phyloP scores from a whole-genome alignment of 92 coral and sea anemone species.

The Epizoanthus ramosus region DNA sequence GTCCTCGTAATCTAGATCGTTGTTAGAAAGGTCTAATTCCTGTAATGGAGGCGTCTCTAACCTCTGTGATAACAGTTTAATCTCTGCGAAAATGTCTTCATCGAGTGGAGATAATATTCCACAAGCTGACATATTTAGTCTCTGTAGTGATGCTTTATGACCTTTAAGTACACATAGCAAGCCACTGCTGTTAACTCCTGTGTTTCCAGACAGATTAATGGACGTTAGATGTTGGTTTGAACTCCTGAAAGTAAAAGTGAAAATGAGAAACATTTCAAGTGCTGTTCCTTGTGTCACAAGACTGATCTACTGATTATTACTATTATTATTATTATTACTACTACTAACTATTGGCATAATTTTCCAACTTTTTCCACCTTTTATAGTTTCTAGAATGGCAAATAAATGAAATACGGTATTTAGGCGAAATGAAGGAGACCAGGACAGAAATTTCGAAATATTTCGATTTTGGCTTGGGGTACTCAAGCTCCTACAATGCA shows the following conservation, averaged over 20 bases:
- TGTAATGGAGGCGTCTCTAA: constrained; percentile 12
- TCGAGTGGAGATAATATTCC: constrained; percentile 73
- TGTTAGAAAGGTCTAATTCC: constrained; percentile 57
- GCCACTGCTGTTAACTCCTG: constrained; percentile 33
- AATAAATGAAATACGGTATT: too few relatives aligned
- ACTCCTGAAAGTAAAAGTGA: constrained; percentile 1
- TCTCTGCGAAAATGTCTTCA: constrained; percentile 26
- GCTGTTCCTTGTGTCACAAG: too few relatives aligned
- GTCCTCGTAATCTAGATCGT: constrained; percentile 1
- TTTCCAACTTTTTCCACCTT: too few relatives aligned
- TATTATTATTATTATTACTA: too few relatives aligned
- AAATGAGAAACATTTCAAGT: too few relatives aligned
- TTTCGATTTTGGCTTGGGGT: too few relatives aligned
- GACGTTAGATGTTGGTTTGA: constrained; percentile 40
- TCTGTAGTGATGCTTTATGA: constrained; percentile 46
- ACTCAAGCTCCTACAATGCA: too few relatives aligned
- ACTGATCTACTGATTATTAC: too few relatives aligned
- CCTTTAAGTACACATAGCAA: constrained; percentile 43
- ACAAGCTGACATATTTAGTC: constrained; percentile 77
- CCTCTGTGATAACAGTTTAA: constrained; percentile 18
- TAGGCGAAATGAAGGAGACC: too few relatives aligned
- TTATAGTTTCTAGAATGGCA: too few relatives aligned
- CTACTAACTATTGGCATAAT: too few relatives aligned
- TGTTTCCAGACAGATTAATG: constrained; percentile 80
- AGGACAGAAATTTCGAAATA: too few relatives aligned